Evolutionary conservation across 2,888 invertebrate species (phyloP).

Genomic region (Acanthopleura granulata): DNA sequence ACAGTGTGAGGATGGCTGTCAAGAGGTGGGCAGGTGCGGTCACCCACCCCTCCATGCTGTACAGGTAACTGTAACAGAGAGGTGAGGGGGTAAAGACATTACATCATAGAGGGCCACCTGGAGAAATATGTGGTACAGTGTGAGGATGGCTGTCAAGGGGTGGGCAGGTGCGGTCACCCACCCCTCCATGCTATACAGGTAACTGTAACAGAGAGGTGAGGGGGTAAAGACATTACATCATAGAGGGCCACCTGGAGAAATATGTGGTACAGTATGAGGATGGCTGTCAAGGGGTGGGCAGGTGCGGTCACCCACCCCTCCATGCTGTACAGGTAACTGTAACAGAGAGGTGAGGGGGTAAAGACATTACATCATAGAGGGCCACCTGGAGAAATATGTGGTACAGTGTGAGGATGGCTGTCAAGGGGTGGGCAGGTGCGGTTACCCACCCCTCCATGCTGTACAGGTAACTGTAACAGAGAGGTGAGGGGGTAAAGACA

Average conservation of each 20-base stretch:
- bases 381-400: constrained; percentile 32
- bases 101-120: constrained; percentile 45
- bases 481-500: no score
- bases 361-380: constrained; percentile 46
- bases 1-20: no score
- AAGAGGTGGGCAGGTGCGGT: no score
- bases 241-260: constrained; percentile 44
- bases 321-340: constrained; percentile 35
- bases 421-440: no score
- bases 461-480: no score
- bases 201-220: constrained; percentile 18
- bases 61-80: no score
- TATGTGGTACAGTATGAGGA: constrained; percentile 47
- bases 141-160: constrained; percentile 47
- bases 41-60: no score
- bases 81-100: constrained; percentile 37
- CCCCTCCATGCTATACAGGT: constrained; percentile 39
- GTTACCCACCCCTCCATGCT: no score
- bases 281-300: constrained; percentile 45
- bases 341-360: constrained; percentile 28
- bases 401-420: no score
- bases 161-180: constrained; percentile 47
- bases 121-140: constrained; percentile 46
- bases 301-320: constrained; percentile 46
- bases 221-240: constrained; percentile 38